Evolutionary conservation across 2,797 vertebrate genomes (phyloP).

Genomic region (Manis javanica): DNA sequence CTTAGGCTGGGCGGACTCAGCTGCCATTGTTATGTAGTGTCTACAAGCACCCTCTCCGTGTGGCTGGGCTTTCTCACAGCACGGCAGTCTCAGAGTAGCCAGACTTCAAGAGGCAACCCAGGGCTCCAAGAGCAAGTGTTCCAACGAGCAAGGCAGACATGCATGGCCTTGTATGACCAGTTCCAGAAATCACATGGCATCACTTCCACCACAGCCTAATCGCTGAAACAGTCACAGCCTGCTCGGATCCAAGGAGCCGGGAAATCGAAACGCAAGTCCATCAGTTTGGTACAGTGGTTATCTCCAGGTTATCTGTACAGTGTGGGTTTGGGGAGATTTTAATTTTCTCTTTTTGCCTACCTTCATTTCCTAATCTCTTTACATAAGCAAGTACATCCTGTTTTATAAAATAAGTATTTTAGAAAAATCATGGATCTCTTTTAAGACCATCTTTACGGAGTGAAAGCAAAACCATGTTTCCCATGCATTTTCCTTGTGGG

Average conservation of each 20-base stretch:
- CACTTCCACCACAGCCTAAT: accelerated
- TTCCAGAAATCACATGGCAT: background rate
- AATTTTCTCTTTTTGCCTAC: background rate
- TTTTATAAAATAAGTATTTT: background rate
- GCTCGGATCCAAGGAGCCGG: too few species aligned
- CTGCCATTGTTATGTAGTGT: background rate
- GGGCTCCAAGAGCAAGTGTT: background rate
- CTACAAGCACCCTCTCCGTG: background rate
- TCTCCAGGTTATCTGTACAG: background rate
- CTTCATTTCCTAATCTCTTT: slow-evolving; percentile 24
- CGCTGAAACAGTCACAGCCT: too few species aligned
- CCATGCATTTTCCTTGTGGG: background rate
- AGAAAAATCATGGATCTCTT: background rate
- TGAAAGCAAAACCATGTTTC: background rate
- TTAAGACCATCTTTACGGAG: background rate
- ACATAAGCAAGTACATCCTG: background rate
- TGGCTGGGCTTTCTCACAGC: background rate
- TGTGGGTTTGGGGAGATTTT: background rate
- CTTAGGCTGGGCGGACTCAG: background rate
- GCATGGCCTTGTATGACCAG: background rate
- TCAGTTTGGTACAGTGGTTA: background rate
- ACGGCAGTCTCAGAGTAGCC: background rate
- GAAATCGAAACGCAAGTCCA: background rate
- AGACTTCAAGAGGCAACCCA: background rate
- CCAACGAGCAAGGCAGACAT: background rate